Evolutionary conservation across 1,140 invertebrate genomes (phyloP).

Genomic region (Drosophila pseudoananassae): DNA sequence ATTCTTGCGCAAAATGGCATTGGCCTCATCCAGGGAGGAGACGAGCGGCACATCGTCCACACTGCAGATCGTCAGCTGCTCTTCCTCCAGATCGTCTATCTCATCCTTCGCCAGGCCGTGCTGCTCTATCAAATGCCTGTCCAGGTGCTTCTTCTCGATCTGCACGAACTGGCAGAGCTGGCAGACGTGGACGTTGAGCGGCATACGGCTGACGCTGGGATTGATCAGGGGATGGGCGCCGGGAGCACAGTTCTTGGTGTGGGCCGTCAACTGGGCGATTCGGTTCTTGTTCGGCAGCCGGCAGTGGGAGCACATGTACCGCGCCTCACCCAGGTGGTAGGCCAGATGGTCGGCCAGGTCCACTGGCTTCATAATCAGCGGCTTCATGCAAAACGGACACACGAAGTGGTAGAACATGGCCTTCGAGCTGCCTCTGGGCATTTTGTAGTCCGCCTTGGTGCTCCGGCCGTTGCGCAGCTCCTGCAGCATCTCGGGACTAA

Average conservation of each 20-base stretch:
- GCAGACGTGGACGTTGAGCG: conserved; percentile 85
- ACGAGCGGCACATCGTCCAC: conserved; percentile 1
- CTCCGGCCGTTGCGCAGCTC: conserved; percentile 32
- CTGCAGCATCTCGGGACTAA: conserved; percentile 72
- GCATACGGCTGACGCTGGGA: background rate
- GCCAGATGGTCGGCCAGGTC: conserved; percentile 86
- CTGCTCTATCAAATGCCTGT: conserved; percentile 85
- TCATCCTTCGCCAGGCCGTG: conserved; percentile 68
- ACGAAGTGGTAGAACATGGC: conserved; percentile 7
- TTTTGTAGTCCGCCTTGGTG: conserved; percentile 23
- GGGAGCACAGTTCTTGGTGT: conserved; percentile 22
- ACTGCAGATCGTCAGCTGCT: conserved; percentile 32
- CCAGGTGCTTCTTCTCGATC: conserved; percentile 84
- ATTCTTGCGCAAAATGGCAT: background rate
- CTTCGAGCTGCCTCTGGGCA: accelerated
- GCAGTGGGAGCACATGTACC: conserved; percentile 86
- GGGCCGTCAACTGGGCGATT: background rate
- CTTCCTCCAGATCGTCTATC: background rate
- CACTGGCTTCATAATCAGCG: background rate
- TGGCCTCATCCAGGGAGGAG: background rate
- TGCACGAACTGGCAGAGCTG: conserved; percentile 87
- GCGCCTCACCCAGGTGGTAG: conserved; percentile 88
- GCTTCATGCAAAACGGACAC: conserved; percentile 66
- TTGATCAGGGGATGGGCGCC: background rate
- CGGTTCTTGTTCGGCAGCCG: background rate